Evolutionary conservation across 2,113 vertebrate species (phyloP), one percentile per base, ranked within the genome.

Genomic region (Phasianus colchicus): DNA sequence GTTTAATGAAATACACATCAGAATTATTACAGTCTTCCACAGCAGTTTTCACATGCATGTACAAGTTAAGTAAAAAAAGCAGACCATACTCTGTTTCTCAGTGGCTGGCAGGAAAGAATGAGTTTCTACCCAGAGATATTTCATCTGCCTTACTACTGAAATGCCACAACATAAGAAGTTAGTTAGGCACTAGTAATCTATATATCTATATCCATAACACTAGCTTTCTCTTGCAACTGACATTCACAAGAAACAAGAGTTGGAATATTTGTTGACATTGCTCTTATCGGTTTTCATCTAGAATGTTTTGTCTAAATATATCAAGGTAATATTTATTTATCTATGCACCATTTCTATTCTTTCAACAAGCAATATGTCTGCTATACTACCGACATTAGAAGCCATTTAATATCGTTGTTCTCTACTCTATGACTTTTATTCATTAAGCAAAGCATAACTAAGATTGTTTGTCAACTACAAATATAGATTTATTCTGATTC

Each of bases 401-500:
- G 86, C 57, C 36, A 85, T 42, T 78, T 89, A 87, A 84, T 77
- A 55, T 65, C 90, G 92, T 81, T 85, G 72, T 67, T 79, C 7
- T 22, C 78, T 93, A 79, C 47, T 95, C 88, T 80, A 50, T 88
- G 36, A 81, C 67, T 89, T 97, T 77, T 64, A 89, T 69, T 76
- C 55, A 66, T 80, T 50, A 96, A 95, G 57, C 66, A 82, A 27
- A 18, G 66, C 45, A 86, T 74, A 71, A 91, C 94, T 20, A 85
- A 21, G 47, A 70, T 92, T 90, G 93, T 10, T 86, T 60, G 64
- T 73, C 93, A 97, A 83, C 52, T 82, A 88, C 76, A 92, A 93
- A 95, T 84, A 87, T 34, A 69, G 20, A 81, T n/a, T 75, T 19
- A 95, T 65, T 91, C 55, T 48, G 71, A 32, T n/a, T 61, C 32